phyloP scores from a whole-genome alignment of 2,888 invertebrate species.

The Leucophenga montana region DNA sequence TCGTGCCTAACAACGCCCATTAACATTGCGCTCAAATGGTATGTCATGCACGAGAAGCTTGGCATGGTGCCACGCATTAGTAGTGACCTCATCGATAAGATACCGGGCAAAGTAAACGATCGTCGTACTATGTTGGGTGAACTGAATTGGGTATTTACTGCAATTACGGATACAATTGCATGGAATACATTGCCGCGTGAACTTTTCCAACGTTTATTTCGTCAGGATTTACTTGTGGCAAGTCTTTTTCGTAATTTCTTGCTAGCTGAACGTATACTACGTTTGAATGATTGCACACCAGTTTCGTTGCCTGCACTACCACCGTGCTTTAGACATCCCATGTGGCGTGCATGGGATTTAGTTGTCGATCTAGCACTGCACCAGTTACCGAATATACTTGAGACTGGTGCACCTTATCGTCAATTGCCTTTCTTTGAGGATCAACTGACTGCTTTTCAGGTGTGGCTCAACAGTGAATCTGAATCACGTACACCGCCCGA shows the following conservation, averaged over 20 bases:
- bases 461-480: constrained; percentile 75
- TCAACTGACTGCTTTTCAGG: constrained; percentile 97
- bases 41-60: constrained; percentile 86
- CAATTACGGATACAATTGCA: constrained; percentile 99
- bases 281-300: constrained; percentile 98
- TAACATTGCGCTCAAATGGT: constrained; percentile 95
- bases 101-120: constrained; percentile 95
- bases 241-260: constrained; percentile 97
- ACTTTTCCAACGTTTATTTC: constrained; percentile 95
- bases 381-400: constrained; percentile 87
- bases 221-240: constrained; percentile 98
- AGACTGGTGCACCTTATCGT: constrained; percentile 76
- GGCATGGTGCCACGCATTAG: constrained; percentile 87
- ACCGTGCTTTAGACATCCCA: constrained; percentile 89
- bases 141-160: constrained; percentile 99
- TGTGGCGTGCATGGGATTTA: constrained; percentile 99
- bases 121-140: constrained; percentile 98
- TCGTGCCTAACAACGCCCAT: constrained; percentile 98
- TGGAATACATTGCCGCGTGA: constrained; percentile 97
- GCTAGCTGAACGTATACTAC: constrained; percentile 95
- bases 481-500: constrained; percentile 90
- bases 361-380: constrained; percentile 94
- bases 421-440: constrained; percentile 97
- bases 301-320: constrained; percentile 93
- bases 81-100: constrained; percentile 93